Conservation (phyloP, 2,113 vertebrate genomes). For the Hemiprocne comata region DNA sequence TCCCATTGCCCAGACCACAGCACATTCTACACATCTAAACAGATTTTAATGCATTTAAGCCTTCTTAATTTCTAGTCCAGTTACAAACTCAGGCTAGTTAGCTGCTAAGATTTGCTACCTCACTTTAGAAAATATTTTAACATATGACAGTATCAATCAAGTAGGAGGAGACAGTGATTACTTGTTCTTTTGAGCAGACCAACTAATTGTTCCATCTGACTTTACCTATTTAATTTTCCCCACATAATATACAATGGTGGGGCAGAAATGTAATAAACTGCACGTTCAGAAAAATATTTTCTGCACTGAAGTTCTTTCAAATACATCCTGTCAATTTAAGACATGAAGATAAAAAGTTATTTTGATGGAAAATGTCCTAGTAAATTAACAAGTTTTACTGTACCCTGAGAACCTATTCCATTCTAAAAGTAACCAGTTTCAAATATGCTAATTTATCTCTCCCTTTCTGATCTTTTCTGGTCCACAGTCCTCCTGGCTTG, state of each 20-base stretch:
- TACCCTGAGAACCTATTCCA: background rate
- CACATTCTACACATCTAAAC: background rate
- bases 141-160: background rate
- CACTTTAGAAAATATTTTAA: slow-evolving; percentile 3
- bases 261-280: background rate
- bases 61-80: background rate
- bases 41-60: background rate
- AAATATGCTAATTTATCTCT: background rate
- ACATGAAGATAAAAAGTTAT: background rate
- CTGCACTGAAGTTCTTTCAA: background rate
- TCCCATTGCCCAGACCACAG: background rate
- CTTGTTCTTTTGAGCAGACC: background rate
- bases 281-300: background rate
- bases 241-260: background rate
- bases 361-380: background rate
- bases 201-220: background rate
- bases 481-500: background rate
- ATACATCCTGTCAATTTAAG: background rate
- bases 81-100: background rate
- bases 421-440: background rate
- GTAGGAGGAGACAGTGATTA: background rate
- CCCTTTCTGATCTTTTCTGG: background rate
- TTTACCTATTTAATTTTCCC: background rate
- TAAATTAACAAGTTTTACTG: background rate
- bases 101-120: background rate